Evolutionary conservation across 2,113 vertebrate genomes (phyloP), one percentile per base, ranked within the genome.

Genomic region (Alosa alosa): DNA sequence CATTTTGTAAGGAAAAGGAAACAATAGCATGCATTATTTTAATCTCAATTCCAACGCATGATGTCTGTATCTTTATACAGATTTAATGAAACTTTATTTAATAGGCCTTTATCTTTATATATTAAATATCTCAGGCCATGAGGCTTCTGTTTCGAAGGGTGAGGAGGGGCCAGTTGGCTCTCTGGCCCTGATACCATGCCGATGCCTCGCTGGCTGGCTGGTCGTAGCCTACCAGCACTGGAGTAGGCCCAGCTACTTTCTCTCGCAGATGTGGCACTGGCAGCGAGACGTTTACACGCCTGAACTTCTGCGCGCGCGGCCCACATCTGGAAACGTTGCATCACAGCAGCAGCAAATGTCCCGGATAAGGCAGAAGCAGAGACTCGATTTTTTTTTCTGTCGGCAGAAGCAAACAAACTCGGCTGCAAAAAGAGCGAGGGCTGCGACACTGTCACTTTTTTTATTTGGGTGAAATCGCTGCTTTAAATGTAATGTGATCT

Each of bases 281-380:
- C 60, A 85, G 84, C 41, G 52, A 50, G 22, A n/a, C 55, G 17
- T 46, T 82, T 47, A 50, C 49, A 39, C 41, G 31, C 22, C 44
- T 49, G n/a, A 31, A 72, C 31, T n/a, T 55, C 82, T 72, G 64
- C 64, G 64, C 64, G 64, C 64, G n/a, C 83, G 90, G 88, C 91
- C 86, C 94, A 95, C 95, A 95, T 96, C 94, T 96, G 95, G 95
- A 95, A 94, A 94, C 93, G 91, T 94, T 94, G 91, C 94, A 92
- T 95, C 94, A 93, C 91, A 88, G 89, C 90, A 88, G 93, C 91
- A 88, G 89, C 90, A 88, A 83, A 92, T 89, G 88, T 88, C 93
- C 91, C 88, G 92, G 93, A 94, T 92, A 86, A 85, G 91, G 88
- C 88, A 86, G 85, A 89, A 85, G 87, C 86, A 87, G 91, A 92